Base-by-base conservation (phyloP, 2,797 vertebrate genomes). In the Malacoraja senta region DNA sequence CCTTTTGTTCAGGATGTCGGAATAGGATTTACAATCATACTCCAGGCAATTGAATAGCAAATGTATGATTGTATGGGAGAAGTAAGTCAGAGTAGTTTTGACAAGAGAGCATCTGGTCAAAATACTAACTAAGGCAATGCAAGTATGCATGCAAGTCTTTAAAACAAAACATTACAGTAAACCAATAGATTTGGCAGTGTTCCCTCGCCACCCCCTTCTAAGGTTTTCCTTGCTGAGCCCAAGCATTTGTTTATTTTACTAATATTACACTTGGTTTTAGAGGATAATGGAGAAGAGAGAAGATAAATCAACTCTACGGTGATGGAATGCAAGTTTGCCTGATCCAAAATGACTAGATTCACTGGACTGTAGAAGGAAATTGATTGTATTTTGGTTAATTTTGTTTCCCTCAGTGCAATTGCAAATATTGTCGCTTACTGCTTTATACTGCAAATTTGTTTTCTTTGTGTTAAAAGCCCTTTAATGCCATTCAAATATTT, bases 111-210 rank as follows among this genome's bases (percentile, higher is more conserved):
- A 92, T 91, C 72, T 71, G 53, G 90, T 92, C 21, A 76, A 76
- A 76, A 76, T 76, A 76, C 90, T 92, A 92, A 92, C 71, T 76
- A 76, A 74, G 44, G 38, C 58, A 76, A 74, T 92, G 90, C 90
- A 92, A 92, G 90, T 92, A 92, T 44, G 90, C 90, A 92, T 92
- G 90, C 90, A 92, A 92, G 90, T 71, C 32, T 71, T 92, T 92
- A 53, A 35, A 24, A 74, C 53, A 74, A 58, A 74, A 92, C 8
- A 74, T 91, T 65, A 38, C 63, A 68, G 61, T 88, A 68, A 68
- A 15, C 38, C 68, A 92, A 15, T 76, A 74, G 15, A 53, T 76
- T 74, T 92, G 90, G 35, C 44, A 92, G 26, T 74, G 13, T 92
- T 76, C 21, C 61, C 44, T 53, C 44, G 44, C 44, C 19, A 29